Conservation (phyloP, 2,888 invertebrate genomes). For the Punctoribates punctum region DNA sequence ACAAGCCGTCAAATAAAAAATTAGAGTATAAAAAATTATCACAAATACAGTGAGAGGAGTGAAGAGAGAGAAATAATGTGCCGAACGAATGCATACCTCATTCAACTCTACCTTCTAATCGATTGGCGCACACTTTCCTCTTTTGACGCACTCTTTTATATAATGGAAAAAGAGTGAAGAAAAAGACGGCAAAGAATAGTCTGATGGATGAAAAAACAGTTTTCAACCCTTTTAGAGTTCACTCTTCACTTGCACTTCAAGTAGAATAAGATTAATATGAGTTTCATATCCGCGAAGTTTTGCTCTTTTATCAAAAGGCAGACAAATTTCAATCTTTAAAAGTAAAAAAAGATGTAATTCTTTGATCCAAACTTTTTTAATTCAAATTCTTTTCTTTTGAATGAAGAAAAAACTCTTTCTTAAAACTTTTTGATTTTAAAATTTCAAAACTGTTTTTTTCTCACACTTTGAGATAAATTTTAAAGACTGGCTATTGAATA, state of each 20-base stretch:
- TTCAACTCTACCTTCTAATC: slow-evolving; percentile 34
- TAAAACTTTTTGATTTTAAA: neutral
- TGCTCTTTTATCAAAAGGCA: neutral
- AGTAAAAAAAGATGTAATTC: neutral
- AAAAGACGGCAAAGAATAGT: neutral
- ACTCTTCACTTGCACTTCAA: slow-evolving; percentile 5
- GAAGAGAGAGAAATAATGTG: slow-evolving; percentile 1
- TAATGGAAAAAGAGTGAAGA: neutral
- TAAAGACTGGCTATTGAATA: neutral
- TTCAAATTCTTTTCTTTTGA: too few relatives aligned
- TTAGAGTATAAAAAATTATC: neutral
- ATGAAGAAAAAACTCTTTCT: too few relatives aligned
- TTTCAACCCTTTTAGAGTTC: slow-evolving; percentile 24
- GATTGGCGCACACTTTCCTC: slow-evolving; percentile 35
- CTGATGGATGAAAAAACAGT: neutral
- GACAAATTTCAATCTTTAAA: neutral
- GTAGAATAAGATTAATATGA: slow-evolving; percentile 18
- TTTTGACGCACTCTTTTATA: slow-evolving; percentile 27
- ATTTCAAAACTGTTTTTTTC: neutral
- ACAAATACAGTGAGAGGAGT: neutral
- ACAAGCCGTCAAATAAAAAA: too few relatives aligned
- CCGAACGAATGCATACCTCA: neutral
- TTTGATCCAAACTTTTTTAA: neutral
- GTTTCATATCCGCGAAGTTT: slow-evolving; percentile 35
- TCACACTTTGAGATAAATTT: neutral